Evolutionary conservation across 2,797 vertebrate species (phyloP), one percentile per base, ranked within the genome.

Genomic region (Orientallactaga sibirica): DNA sequence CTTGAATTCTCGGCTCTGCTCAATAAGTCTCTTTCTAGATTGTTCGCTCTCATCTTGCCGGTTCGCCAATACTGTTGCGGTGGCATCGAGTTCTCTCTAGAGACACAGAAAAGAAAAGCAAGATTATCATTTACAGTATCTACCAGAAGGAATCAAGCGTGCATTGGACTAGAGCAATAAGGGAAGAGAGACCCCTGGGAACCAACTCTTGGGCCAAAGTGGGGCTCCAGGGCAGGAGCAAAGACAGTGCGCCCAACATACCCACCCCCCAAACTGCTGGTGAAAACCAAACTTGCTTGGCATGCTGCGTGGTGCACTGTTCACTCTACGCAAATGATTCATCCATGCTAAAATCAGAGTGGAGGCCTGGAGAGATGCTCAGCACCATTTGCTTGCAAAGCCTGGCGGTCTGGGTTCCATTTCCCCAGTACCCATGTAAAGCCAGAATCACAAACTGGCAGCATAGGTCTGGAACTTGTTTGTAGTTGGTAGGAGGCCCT

Each of bases 1-100:
- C 99, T 99, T 99, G 98, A 99, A 99, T 98, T 99, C 99, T 5
- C 99, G 99, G 98, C 99, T 99, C 98, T 99, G 99, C 98, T 99
- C 99, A 95, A 99, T 99, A 94, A 99, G 98, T 97, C 98, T 98
- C 97, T 99, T 99, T 97, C 98, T 97, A 29, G 98, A 99, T 98
- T 99, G 99, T 97, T 99, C 99, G 8, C 99, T 99, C 98, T 99
- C 99, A 98, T 99, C 99, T 98, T 99, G 99, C 98, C 99, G 98
- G 98, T 99, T 99, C 92, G 99, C 99, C 98, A 99, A 98, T 96
- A 99, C 99, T 62, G 98, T 98, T 96, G 98, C 98, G 94, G 98
- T 99, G 97, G 98, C 97, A 98, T 98, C 98, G 43, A 99, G 98
- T 97, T 99, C 98, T 97, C 98, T 98, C 98, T 99, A 94, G 22